Base-by-base conservation (phyloP, 2,113 vertebrate genomes). In the Solea senegalensis region DNA sequence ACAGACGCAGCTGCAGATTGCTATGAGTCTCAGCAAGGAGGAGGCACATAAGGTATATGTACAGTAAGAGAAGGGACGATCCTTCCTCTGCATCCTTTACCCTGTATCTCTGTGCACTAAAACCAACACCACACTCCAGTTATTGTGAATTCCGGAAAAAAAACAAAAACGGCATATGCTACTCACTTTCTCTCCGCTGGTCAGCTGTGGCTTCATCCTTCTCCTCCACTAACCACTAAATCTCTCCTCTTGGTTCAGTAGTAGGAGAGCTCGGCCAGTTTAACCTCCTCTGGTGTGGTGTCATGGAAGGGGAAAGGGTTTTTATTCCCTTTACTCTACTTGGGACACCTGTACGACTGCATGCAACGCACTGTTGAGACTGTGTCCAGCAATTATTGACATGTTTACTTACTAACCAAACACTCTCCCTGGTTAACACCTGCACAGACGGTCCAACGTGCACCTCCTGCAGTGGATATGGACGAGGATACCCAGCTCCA, bases 1-100 rank as follows among this genome's bases (percentile, higher is more conserved):
- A 90, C 96, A 98, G 92, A 92, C 95, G 28, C 96, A 98, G 86
- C 94, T 98, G 78, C 96, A 96, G 95, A 94, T 97, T 79, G 97
- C 97, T 69, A 94, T 98, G 90, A 93, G 73, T 76, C 94, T 97
- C 92, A 98, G 97, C 94, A 94, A 92, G 94, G 94, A 97, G 92
- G 95, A 98, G 84, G 93, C 95, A 0, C 86, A 95, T 90, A 96
- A 98, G 97, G 96, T 98, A 97, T 82, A 56, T 55, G 71, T 75
- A 75, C 77, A 66, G 14, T 60, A 63, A 60, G 65, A 68, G 40
- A 40, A 67, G 44, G 60, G 66, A 56, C 40, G 56, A 45, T 44
- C 43, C n/a, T 76, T 51, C 10, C 53, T 71, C 49, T 61, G 46
- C 65, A 67, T 78, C 64, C 39, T 59, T 60, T 65, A 12, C 54